Base-by-base conservation (phyloP, 2,888 invertebrate species). In the Caenorhabditis sp. region DNA sequence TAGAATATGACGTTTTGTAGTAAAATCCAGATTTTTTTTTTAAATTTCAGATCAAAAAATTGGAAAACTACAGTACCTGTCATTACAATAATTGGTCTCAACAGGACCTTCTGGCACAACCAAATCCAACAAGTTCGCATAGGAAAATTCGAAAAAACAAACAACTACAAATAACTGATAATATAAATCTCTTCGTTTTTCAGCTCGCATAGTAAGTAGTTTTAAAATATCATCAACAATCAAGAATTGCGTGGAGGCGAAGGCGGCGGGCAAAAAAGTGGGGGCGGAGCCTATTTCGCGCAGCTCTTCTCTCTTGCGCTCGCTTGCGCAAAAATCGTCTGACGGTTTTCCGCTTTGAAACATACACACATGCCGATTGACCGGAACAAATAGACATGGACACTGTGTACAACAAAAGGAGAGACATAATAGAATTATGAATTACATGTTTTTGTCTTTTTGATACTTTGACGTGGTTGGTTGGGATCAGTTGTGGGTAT, bases 1-100 rank as follows among this genome's bases (percentile, higher is more conserved):
- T n/a, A n/a, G n/a, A n/a, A n/a, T n/a, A n/a, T n/a, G n/a, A n/a
- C n/a, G n/a, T n/a, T n/a, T n/a, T n/a, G n/a, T n/a, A n/a, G n/a
- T n/a, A n/a, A n/a, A n/a, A n/a, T n/a, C n/a, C n/a, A n/a, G n/a
- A n/a, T n/a, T n/a, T n/a, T n/a, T n/a, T n/a, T n/a, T n/a, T n/a
- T n/a, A n/a, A n/a, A n/a, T n/a, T n/a, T n/a, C n/a, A n/a, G n/a
- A n/a, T n/a, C n/a, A n/a, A n/a, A n/a, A n/a, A n/a, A n/a, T n/a
- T n/a, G n/a, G n/a, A n/a, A n/a, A n/a, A n/a, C n/a, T n/a, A n/a
- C n/a, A n/a, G n/a, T 26, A 82, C 82, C 79, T 81, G 57, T 81
- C 76, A 67, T 86, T 86, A 66, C 86, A 86, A 62, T 81, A 86
- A 64, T 86, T 86, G 4, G 80, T 79, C 14, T 57, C 64, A n/a